These are phyloP conservation scores for Tenthredo amoena DNA, from an alignment of 2,888 invertebrate genomes.

Conservation along the genomic window DNA sequence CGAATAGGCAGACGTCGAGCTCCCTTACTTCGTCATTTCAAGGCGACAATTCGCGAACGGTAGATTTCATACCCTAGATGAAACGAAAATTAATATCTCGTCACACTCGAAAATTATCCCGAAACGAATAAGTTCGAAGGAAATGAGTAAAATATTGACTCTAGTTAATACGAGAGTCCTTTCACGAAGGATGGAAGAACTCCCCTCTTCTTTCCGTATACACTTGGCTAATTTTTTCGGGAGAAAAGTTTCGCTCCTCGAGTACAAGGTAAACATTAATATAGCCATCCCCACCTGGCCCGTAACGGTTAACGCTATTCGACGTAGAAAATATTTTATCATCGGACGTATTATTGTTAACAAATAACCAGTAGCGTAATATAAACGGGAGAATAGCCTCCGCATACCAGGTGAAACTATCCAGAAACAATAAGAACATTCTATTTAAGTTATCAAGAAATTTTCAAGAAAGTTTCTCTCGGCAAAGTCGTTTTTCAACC, in stretches of 20 bases:
- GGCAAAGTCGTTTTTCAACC: slow-evolving; percentile 18
- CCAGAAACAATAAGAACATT: neutral
- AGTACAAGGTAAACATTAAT: slow-evolving; percentile 12
- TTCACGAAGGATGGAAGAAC: neutral
- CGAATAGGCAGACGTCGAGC: neutral
- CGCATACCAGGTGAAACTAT: neutral
- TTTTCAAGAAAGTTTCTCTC: neutral
- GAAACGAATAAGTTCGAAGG: slow-evolving; percentile 34
- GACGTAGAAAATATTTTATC: neutral
- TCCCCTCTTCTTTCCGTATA: neutral
- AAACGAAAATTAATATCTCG: neutral
- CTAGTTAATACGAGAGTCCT: slow-evolving; percentile 1
- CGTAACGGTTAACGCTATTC: neutral
- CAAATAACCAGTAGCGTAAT: neutral
- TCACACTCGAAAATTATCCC: slow-evolving; percentile 22
- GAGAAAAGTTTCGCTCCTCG: neutral
- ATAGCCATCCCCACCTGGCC: neutral
- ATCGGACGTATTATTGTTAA: neutral
- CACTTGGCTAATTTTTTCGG: neutral
- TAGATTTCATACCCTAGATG: neutral
- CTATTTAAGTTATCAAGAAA: slow-evolving; percentile 21
- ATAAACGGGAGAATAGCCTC: neutral
- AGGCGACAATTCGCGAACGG: no score
- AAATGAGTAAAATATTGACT: slow-evolving; percentile 14
- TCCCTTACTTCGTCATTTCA: no score